Conservation (phyloP, 2,113 vertebrate genomes). For the Amazona vittata region DNA sequence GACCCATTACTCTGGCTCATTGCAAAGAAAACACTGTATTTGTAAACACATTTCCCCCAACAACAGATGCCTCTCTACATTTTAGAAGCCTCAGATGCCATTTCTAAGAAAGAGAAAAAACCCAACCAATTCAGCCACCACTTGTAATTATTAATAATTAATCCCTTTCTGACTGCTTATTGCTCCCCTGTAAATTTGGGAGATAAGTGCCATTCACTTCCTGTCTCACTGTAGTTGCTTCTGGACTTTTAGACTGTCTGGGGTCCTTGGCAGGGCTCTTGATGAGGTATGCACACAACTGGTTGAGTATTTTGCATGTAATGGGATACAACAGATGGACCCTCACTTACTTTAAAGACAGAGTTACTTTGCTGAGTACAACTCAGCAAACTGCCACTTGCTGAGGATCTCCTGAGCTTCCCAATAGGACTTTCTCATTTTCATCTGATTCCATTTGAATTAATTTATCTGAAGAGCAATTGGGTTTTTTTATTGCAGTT, state of each 20-base stretch:
- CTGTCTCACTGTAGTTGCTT: neutral
- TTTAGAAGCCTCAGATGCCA: neutral
- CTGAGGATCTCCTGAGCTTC: neutral
- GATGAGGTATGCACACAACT: neutral
- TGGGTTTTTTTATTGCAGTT: neutral
- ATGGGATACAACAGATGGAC: neutral
- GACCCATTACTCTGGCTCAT: neutral
- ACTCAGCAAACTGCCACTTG: neutral
- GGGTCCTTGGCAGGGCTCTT: neutral
- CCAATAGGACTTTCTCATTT: neutral
- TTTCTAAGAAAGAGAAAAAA: neutral
- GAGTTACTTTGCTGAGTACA: neutral
- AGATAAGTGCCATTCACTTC: neutral
- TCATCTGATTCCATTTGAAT: neutral
- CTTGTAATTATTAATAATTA: conserved; percentile 1
- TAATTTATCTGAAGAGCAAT: neutral
- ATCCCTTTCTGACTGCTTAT: neutral
- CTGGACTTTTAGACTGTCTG: neutral
- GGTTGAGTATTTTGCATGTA: neutral
- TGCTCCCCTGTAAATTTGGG: neutral
- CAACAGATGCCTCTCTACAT: neutral
- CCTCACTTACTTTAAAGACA: neutral
- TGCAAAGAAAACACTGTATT: conserved; percentile 17
- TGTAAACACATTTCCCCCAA: neutral
- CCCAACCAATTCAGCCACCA: neutral